Evolutionary conservation across 2,888 invertebrate genomes (phyloP).

Genomic region (Brachylomia viminalis): DNA sequence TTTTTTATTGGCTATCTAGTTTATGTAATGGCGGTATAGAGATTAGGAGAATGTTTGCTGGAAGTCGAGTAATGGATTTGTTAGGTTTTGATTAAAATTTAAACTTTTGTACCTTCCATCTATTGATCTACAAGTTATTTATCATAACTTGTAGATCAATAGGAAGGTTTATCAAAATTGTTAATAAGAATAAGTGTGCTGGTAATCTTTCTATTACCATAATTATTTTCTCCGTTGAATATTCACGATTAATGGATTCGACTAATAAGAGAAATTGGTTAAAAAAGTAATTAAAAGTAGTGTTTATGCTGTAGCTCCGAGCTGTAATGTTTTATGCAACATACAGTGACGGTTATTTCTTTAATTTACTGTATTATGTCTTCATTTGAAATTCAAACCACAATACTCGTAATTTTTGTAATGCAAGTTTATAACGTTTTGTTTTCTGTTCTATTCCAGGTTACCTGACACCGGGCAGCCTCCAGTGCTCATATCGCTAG

Average conservation of each 20-base stretch:
- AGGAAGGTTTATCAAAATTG: not conserved
- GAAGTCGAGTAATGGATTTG: not conserved
- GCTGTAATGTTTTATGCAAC: conserved; percentile 20
- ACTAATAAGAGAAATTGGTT: conserved; percentile 23
- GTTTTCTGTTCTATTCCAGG: conserved; percentile 82
- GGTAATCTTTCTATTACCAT: not conserved
- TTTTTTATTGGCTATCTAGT: conserved; percentile 49
- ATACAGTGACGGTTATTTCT: not conserved
- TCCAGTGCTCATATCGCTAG: conserved; percentile 91
- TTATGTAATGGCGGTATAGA: conserved; percentile 39
- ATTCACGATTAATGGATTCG: conserved; percentile 16
- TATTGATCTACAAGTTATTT: too few relatives aligned
- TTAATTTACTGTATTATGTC: conserved; percentile 1
- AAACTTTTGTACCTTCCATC: too few relatives aligned
- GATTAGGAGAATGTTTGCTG: conserved; percentile 31
- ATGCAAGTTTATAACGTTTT: conserved; percentile 1
- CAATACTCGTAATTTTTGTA: not conserved
- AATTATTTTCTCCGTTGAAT: conserved; percentile 32
- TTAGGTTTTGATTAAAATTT: not conserved
- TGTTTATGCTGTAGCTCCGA: conserved; percentile 24
- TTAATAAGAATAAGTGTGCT: not conserved
- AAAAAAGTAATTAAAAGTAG: conserved; percentile 8
- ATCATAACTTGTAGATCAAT: not conserved
- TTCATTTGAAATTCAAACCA: conserved; percentile 1
- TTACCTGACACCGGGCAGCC: conserved; percentile 92